These are phyloP conservation scores for Trachelus troglodyta DNA, from an alignment of 2,888 invertebrate species.

Conservation along the genomic window DNA sequence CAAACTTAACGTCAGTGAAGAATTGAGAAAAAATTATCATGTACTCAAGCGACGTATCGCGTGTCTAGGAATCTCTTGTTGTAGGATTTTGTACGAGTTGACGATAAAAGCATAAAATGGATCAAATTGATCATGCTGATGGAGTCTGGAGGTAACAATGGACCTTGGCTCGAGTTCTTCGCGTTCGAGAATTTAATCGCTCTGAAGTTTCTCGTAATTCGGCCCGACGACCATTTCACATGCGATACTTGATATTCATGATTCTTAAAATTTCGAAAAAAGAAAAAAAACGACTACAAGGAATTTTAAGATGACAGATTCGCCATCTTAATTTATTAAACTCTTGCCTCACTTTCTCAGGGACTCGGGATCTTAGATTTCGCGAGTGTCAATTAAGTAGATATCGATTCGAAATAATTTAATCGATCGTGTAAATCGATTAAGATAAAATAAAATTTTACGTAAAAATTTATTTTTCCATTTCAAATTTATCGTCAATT, in stretches of 20 bases:
- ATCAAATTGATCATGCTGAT: not conserved
- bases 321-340: not conserved
- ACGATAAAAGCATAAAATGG: not conserved
- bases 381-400: no score
- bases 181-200: not conserved
- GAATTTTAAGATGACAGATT: not conserved
- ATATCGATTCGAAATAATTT: no score
- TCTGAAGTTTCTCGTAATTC: no score
- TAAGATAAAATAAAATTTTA: no score
- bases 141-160: not conserved
- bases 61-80: not conserved
- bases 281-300: not conserved
- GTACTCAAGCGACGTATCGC: no score
- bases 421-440: no score
- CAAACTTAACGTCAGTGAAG: not conserved
- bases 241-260: not conserved
- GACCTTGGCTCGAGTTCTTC: not conserved
- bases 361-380: no score
- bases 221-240: no score
- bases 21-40: no score
- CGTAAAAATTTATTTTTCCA: not conserved
- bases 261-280: not conserved
- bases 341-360: no score
- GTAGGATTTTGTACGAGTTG: not conserved
- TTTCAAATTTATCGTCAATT: not conserved